phyloP scores from a whole-genome alignment of 2,113 vertebrate genomes.

The Clinocottus analis region DNA sequence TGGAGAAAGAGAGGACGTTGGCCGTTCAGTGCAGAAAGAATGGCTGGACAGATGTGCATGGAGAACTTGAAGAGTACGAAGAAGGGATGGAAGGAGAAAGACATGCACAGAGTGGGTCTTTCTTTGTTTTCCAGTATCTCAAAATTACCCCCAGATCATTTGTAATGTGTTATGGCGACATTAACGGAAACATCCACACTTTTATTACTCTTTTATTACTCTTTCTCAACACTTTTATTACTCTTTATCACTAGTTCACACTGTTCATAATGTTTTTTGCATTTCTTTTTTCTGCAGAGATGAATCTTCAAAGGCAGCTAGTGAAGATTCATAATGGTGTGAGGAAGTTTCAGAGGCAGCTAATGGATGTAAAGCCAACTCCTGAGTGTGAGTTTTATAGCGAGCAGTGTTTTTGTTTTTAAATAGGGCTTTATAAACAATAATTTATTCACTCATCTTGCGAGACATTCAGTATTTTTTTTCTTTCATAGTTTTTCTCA shows the following conservation, averaged over 20 bases:
- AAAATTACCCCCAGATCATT: neutral
- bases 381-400: conserved; percentile 82
- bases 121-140: neutral
- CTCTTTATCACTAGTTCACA: neutral
- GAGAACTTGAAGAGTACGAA: conserved; percentile 86
- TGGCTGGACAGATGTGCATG: conserved; percentile 81
- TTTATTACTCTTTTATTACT: neutral
- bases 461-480: neutral
- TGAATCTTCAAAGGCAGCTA: conserved; percentile 86
- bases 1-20: conserved; percentile 87
- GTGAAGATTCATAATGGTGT: conserved; percentile 87
- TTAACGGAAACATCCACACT: neutral
- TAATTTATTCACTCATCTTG: neutral
- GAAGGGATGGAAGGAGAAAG: conserved; percentile 80
- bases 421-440: neutral
- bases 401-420: neutral
- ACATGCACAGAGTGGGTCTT: conserved; percentile 86
- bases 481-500: neutral
- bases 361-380: conserved; percentile 88
- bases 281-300: conserved; percentile 76
- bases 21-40: conserved; percentile 84
- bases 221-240: neutral
- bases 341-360: conserved; percentile 87
- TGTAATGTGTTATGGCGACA: no score
- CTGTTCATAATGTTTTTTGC: neutral